A percentile compares a stretch with the other conserved stretches of the same genome.
These are phyloP conservation scores for Drosophila peninsularis DNA, from an alignment of 2,888 invertebrate genomes.

Conservation along the genomic window DNA sequence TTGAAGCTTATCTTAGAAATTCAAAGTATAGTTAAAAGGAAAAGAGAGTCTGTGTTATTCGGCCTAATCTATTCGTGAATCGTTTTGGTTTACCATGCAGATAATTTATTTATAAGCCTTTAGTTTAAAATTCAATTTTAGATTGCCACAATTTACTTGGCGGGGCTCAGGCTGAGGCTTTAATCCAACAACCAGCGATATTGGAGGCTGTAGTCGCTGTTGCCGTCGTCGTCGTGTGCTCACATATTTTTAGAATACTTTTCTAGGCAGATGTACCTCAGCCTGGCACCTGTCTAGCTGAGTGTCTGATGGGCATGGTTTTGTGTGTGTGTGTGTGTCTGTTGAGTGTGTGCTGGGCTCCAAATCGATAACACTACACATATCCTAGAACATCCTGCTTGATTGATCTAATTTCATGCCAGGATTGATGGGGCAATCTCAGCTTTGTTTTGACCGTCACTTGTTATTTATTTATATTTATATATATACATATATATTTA, in stretches of 20 bases:
- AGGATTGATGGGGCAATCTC: slow-evolving; percentile 63
- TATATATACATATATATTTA: neutral
- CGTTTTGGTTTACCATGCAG: slow-evolving; percentile 1
- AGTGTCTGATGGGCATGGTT: slow-evolving; percentile 35
- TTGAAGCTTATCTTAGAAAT: neutral
- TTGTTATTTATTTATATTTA: slow-evolving; percentile 11
- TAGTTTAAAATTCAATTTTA: slow-evolving; percentile 51
- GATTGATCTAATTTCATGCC: slow-evolving; percentile 69
- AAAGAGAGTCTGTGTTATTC: neutral
- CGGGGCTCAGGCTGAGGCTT: slow-evolving; percentile 22
- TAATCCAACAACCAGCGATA: slow-evolving; percentile 25
- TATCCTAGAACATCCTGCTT: slow-evolving; percentile 44
- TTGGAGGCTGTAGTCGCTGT: slow-evolving; percentile 24
- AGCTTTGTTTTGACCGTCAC: neutral
- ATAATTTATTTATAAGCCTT: slow-evolving; percentile 45
- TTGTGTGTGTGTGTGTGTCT: slow-evolving; percentile 7
- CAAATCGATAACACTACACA: slow-evolving; percentile 66
- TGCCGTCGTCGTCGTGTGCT: slow-evolving; percentile 20
- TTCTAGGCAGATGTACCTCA: slow-evolving; percentile 39
- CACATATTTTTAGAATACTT: slow-evolving; percentile 70
- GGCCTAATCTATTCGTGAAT: slow-evolving; percentile 16
- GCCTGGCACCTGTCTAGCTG: slow-evolving; percentile 52
- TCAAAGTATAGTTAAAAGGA: neutral
- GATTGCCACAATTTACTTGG: slow-evolving; percentile 30
- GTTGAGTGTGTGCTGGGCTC: slow-evolving; percentile 15